Evolutionary conservation across 2,797 vertebrate species (phyloP).

Genomic region (Alauda arvensis): DNA sequence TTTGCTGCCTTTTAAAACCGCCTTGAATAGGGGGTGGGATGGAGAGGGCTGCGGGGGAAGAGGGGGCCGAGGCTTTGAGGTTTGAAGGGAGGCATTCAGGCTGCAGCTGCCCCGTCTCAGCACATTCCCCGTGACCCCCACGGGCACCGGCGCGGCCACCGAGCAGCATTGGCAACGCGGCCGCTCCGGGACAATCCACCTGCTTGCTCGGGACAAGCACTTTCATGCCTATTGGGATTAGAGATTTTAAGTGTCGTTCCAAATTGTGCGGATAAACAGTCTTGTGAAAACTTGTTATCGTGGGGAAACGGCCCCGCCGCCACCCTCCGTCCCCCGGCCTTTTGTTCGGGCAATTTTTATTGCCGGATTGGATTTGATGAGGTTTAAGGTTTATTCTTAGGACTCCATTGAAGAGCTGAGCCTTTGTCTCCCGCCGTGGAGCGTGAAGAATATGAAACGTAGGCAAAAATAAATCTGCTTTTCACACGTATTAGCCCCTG

Average conservation of each 20-base stretch:
- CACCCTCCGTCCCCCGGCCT: conserved; percentile 44
- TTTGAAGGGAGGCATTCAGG: conserved; percentile 50
- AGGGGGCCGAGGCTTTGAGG: conserved; percentile 46
- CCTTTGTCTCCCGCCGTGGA: conserved; percentile 62
- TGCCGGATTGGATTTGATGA: conserved; percentile 73
- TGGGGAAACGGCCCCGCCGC: conserved; percentile 79
- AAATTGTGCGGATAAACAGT: conserved; percentile 75
- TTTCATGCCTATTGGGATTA: conserved; percentile 84
- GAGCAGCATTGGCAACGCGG: conserved; percentile 57
- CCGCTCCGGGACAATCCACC: conserved; percentile 67
- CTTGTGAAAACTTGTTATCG: conserved; percentile 87
- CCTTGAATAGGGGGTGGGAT: conserved; percentile 61
- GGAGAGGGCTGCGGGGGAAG: background rate
- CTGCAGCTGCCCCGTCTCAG: conserved; percentile 75
- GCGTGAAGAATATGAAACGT: conserved; percentile 58
- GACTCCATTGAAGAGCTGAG: conserved; percentile 65
- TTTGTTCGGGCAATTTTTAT: conserved; percentile 68
- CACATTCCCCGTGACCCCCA: conserved; percentile 61
- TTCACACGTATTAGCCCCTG: conserved; percentile 40
- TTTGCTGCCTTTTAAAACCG: conserved; percentile 61
- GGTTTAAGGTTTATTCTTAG: conserved; percentile 68
- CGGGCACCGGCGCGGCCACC: conserved; percentile 41
- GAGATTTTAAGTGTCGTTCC: conserved; percentile 65
- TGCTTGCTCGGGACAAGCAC: conserved; percentile 69
- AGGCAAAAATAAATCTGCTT: conserved; percentile 56